Base-by-base conservation (phyloP, 2,797 vertebrate genomes). In the Benthosema pterotum region DNA sequence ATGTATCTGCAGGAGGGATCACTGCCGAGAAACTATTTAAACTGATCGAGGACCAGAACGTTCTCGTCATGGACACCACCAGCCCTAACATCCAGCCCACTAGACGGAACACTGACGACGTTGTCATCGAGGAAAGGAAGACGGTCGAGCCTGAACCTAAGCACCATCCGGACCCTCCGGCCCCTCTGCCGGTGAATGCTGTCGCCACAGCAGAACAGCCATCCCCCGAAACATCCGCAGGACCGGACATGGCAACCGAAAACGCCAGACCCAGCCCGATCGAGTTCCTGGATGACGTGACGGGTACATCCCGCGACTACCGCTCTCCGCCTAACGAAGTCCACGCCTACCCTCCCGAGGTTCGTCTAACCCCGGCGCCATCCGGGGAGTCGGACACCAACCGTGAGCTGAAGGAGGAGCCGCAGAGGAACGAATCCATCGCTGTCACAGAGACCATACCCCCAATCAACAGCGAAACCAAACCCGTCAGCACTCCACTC, bases 301-400 rank as follows among this genome's bases (percentile, higher is more conserved):
- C 97, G 0, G 98, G 98, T 52, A 99, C 96, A n/a, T 99, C 96
- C 83, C 91, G 96, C 67, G 99, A 99, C 80, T 99, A 99, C 86
- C 98, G 99, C 81, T 98, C 97, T 5, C 97, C 98, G 14, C 97
- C 97, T 72, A 98, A 99, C 63, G 93, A 92, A 0, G 97, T 98
- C 79, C 96, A 98, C 78, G 93, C 98, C 88, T 99, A 99, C 84
- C 98, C 97, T 7, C 98, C 98, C 18, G 97, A 98, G 91, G 96
- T 98, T 88, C 93, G 92, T 63, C 90, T 95, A 60, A 92, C 94
- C 2, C 93, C 94, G 93, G 0, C 95, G 95, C 22, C 22, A 25
- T 25, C 5, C 22, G 32, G 32, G 32, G 93, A 95, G 67, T 68
- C 81, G 0, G 89, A 92, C 7, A 54, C 78, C 8, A 85, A 18